Conservation (phyloP, 2,888 invertebrate genomes). For the Crossocerus cetratus region DNA sequence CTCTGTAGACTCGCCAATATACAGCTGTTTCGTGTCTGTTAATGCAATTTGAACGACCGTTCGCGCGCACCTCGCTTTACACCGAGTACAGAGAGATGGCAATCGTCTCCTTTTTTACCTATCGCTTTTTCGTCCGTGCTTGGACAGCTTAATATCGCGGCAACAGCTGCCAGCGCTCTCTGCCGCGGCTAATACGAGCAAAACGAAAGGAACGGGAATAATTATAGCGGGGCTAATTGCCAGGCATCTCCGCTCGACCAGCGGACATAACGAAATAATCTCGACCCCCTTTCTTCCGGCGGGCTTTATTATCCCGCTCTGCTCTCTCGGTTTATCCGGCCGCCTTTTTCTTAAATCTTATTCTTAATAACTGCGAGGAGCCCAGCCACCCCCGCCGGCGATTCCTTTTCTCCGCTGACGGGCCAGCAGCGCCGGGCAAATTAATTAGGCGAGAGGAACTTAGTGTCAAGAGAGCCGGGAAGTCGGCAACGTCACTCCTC, state of each 20-base stretch:
- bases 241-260: slow-evolving; percentile 55
- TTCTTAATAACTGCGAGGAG: slow-evolving; percentile 47
- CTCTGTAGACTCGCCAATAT: not conserved
- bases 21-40: too few species aligned
- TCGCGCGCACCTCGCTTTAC: too few species aligned
- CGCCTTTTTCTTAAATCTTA: slow-evolving; percentile 32
- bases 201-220: slow-evolving; percentile 53
- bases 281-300: slow-evolving; percentile 22
- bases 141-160: slow-evolving; percentile 40
- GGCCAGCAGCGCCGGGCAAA: slow-evolving; percentile 22
- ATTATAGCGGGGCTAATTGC: slow-evolving; percentile 69
- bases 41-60: too few species aligned
- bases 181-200: slow-evolving; percentile 46
- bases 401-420: slow-evolving; percentile 46
- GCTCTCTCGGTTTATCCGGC: not conserved
- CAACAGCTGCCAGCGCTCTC: slow-evolving; percentile 47
- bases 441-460: slow-evolving; percentile 57
- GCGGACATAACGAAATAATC: slow-evolving; percentile 66
- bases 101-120: too few species aligned
- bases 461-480: slow-evolving; percentile 48
- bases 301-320: not conserved
- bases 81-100: too few species aligned
- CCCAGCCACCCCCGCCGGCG: slow-evolving; percentile 52
- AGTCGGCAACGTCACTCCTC: slow-evolving; percentile 51
- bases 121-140: slow-evolving; percentile 7